These are phyloP conservation scores for Podarcis cretensis DNA, from an alignment of 2,113 vertebrate genomes.

Conservation along the genomic window DNA sequence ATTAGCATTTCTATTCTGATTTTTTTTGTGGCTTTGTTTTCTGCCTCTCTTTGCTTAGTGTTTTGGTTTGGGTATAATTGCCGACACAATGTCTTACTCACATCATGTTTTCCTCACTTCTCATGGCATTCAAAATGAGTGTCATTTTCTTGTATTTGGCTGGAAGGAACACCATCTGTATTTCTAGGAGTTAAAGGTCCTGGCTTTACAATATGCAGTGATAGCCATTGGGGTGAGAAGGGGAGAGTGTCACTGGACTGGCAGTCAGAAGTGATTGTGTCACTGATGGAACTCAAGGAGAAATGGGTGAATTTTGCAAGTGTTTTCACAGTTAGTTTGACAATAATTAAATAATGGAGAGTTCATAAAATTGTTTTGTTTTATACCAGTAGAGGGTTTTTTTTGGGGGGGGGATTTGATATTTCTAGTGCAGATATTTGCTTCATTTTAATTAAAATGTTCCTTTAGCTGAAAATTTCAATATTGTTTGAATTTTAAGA, in stretches of 20 bases:
- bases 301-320: slow-evolving; percentile 5
- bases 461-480: not conserved
- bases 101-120: slow-evolving; percentile 1
- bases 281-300: not conserved
- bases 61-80: not conserved
- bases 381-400: not conserved
- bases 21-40: slow-evolving; percentile 23
- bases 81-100: not conserved
- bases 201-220: slow-evolving; percentile 1
- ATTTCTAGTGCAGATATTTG: not conserved
- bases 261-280: not conserved
- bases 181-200: slow-evolving; percentile 22
- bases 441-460: not conserved
- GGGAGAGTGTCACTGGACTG: not conserved
- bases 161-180: not conserved
- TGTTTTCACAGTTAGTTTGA: not conserved
- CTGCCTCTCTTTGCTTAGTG: not conserved
- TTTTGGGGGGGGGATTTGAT: not conserved
- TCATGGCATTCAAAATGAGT: not conserved
- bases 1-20: not conserved
- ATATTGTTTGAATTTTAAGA: not conserved
- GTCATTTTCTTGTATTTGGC: slow-evolving; percentile 26
- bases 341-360: not conserved
- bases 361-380: not conserved
- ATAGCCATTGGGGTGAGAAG: not conserved